phyloP scores from a whole-genome alignment of 2,113 vertebrate genomes.

The Steatornis caripensis region DNA sequence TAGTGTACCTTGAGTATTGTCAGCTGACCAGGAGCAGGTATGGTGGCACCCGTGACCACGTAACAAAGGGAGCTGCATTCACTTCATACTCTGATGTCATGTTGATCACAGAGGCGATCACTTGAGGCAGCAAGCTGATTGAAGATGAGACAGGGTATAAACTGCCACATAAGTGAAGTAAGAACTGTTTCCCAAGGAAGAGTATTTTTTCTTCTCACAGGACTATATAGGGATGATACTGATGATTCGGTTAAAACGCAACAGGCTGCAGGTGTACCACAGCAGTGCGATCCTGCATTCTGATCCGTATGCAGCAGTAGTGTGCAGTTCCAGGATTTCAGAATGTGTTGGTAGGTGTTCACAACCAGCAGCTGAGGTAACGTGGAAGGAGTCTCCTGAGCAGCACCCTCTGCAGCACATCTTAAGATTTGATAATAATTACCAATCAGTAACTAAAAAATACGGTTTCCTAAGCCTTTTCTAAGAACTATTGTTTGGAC shows the following conservation, averaged over 20 bases:
- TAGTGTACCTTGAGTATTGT: accelerated
- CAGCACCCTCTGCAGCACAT: background rate
- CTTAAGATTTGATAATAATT: background rate
- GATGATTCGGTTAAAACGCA: background rate
- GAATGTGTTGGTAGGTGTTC: background rate
- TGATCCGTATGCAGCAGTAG: background rate
- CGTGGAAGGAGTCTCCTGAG: accelerated
- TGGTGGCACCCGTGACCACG: accelerated
- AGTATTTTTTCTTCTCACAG: background rate
- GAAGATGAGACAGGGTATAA: background rate
- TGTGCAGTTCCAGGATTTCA: background rate
- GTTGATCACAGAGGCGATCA: background rate
- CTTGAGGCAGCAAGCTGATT: background rate
- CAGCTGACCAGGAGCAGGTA: background rate
- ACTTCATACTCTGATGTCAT: background rate
- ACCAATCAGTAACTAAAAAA: background rate
- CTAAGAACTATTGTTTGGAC: background rate
- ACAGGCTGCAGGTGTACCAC: background rate
- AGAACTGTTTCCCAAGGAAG: background rate
- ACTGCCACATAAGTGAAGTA: background rate
- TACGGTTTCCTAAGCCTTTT: background rate
- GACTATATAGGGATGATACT: background rate
- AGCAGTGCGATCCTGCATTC: background rate
- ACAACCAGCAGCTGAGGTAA: background rate
- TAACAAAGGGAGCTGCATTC: background rate